Evolutionary conservation across 1,140 invertebrate genomes (phyloP).

Genomic region (Hycleus cichorii): DNA sequence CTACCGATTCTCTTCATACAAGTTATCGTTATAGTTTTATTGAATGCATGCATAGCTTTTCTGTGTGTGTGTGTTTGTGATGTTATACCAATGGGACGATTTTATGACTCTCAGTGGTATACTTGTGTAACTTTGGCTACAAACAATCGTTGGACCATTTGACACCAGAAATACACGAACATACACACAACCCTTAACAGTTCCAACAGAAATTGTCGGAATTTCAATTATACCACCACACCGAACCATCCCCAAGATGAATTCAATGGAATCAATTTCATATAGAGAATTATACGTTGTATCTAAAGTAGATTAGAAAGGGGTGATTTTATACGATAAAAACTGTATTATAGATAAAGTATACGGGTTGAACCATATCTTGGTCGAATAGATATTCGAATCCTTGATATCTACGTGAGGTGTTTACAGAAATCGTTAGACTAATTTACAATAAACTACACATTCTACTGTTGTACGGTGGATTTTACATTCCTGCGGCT

Average conservation of each 20-base stretch:
- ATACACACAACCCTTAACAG: background rate
- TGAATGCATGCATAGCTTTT: background rate
- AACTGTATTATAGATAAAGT: background rate
- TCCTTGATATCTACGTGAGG: background rate
- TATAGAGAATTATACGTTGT: background rate
- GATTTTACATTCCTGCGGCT: too few species aligned
- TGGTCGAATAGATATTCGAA: background rate
- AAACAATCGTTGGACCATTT: slow-evolving; percentile 4
- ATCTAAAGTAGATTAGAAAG: slow-evolving; percentile 4
- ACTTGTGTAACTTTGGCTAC: slow-evolving; percentile 19
- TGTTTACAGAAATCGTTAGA: background rate
- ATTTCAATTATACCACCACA: background rate
- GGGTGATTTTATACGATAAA: background rate
- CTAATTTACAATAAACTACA: background rate
- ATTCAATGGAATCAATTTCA: background rate
- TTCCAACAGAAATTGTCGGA: background rate
- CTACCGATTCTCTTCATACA: slow-evolving; percentile 5
- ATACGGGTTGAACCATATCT: background rate
- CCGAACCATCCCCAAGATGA: background rate
- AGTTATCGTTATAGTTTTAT: slow-evolving; percentile 19
- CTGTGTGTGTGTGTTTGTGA: too few species aligned
- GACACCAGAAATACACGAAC: background rate
- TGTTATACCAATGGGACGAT: background rate
- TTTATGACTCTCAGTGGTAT: slow-evolving; percentile 18
- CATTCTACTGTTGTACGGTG: too few species aligned